Percentiles rank a stretch among this genome's conserved stretches.
Evolutionary conservation across 2,888 invertebrate species (phyloP).

Genomic region (Aspidapion aeneum): DNA sequence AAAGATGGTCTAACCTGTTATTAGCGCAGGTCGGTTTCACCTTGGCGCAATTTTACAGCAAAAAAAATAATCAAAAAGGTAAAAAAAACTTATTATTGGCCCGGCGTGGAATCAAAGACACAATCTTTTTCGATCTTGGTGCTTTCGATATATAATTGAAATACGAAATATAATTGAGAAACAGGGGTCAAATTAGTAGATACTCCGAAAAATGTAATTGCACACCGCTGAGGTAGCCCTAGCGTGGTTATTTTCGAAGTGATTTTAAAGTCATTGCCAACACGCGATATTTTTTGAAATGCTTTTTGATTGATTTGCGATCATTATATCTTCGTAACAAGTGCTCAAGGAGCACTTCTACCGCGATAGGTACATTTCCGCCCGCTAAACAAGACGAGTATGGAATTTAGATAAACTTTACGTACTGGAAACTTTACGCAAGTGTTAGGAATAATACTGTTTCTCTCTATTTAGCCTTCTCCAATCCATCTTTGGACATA

Average conservation of each 20-base stretch:
- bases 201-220: not conserved
- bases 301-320: not conserved
- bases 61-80: conserved; percentile 14
- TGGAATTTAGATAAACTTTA: too few relatives aligned
- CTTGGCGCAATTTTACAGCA: conserved; percentile 21
- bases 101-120: not conserved
- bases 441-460: too few relatives aligned
- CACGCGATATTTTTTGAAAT: not conserved
- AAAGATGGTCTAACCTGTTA: conserved; percentile 30
- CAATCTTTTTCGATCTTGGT: too few relatives aligned
- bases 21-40: conserved; percentile 31
- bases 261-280: not conserved
- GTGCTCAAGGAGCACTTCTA: too few relatives aligned
- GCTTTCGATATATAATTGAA: not conserved
- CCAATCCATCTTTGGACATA: too few relatives aligned
- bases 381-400: too few relatives aligned
- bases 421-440: too few relatives aligned
- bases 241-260: not conserved
- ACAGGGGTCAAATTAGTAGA: not conserved
- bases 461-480: too few relatives aligned
- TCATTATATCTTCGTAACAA: too few relatives aligned
- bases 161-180: not conserved
- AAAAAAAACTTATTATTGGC: not conserved
- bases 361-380: too few relatives aligned
- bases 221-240: not conserved